These are phyloP conservation scores for Leptinotarsa texana DNA, from an alignment of 1,140 invertebrate species.

Conservation along the genomic window DNA sequence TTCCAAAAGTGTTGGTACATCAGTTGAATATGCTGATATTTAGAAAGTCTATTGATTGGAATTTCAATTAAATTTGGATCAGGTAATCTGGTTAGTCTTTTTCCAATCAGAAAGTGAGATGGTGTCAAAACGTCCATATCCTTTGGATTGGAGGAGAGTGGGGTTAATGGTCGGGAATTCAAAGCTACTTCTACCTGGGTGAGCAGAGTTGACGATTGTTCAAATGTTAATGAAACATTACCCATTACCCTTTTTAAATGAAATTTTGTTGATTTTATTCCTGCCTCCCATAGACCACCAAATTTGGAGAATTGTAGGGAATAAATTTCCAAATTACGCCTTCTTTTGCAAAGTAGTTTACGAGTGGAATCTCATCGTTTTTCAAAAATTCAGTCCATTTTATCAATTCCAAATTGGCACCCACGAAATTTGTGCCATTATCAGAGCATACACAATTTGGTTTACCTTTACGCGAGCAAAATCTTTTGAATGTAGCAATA, in stretches of 20 bases:
- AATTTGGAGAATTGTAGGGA: slow-evolving; percentile 45
- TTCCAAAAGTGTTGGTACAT: too few species aligned
- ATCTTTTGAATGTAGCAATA: neutral
- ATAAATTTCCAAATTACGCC: slow-evolving; percentile 53
- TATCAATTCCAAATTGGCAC: neutral
- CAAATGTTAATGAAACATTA: too few species aligned
- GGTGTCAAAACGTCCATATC: neutral
- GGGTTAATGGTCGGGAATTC: slow-evolving; percentile 41
- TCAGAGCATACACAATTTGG: neutral
- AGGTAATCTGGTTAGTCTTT: too few species aligned
- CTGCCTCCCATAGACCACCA: slow-evolving; percentile 53
- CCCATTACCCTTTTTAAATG: slow-evolving; percentile 41
- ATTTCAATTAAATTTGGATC: too few species aligned
- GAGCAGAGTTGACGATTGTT: slow-evolving; percentile 46
- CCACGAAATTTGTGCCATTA: neutral
- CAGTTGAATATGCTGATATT: too few species aligned
- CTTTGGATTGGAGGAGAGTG: too few species aligned
- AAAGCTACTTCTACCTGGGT: slow-evolving; percentile 46
- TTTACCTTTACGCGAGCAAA: neutral
- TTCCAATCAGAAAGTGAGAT: too few species aligned
- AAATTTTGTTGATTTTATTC: slow-evolving; percentile 42
- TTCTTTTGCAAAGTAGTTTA: neutral
- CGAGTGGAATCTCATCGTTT: neutral
- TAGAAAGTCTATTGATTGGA: too few species aligned
- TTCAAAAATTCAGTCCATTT: neutral